Evolutionary conservation across 2,797 vertebrate species (phyloP), one percentile per base, ranked within the genome.

Genomic region (Characodon lateralis): DNA sequence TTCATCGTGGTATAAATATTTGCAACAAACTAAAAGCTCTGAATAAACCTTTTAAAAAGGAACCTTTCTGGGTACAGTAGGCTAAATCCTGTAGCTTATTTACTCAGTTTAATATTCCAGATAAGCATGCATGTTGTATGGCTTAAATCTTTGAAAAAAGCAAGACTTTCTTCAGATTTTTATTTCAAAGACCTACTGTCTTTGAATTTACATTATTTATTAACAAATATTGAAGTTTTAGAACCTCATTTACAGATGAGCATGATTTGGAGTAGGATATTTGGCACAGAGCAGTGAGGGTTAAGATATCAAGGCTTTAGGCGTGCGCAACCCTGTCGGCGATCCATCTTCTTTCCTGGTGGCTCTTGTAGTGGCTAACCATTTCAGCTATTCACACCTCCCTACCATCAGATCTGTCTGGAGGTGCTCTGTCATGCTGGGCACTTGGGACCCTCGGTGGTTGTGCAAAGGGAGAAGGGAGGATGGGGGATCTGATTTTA

Each of bases 381-480:
- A 50, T 70, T 80, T 50, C 79, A 90, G 84, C 26, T 86, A 91
- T 93, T 92, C 82, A 79, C 90, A 89, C 92, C 84, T 78, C 65
- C 50, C 75, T 6, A 78, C 70, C 74, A 86, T 73, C 12, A 55
- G 89, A 91, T 91, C 89, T 50, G 77, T 87, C 79, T 84, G 83
- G 85, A 63, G 81, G 78, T 85, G 81, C 82, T 77, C 59, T 0
- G 78, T 89, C 88, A 79, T 73, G 77, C 77, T 48, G 74, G 78
- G 76, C 71, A 26, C 82, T 85, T 53, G 13, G 71, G 53, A 39
- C 59, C 70, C 66, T 58, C 3, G 0, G 43, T 0, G 28, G 55
- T 46, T n/a, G 39, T 0, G 10, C 7, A 9, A 41, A 0, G 59
- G 8, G 35, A 53, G 41, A 46, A 65, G 53, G 14, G 6, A 31